A percentile compares a stretch with the other conserved stretches of the same genome.
phyloP scores from a whole-genome alignment of 1,140 invertebrate species.

The Polypedilum vanderplanki region DNA sequence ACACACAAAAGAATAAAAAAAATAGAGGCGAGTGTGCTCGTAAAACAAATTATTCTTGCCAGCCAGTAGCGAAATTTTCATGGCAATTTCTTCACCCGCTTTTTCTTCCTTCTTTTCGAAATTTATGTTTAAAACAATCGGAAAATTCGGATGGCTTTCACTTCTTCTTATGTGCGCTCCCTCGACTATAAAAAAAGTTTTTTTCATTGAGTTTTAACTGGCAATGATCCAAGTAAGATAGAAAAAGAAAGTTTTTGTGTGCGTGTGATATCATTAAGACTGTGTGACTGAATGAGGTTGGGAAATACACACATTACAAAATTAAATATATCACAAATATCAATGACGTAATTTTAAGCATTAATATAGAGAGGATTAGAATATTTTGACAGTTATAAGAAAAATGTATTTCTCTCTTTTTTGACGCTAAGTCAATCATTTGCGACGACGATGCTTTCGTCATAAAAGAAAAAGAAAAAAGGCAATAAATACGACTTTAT shows the following conservation, averaged over 20 bases:
- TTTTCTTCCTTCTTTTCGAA: not conserved
- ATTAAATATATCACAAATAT: too few relatives aligned
- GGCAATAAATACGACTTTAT: too few relatives aligned
- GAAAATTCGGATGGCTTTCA: conserved; percentile 3
- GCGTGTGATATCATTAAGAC: not conserved
- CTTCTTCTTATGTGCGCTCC: not conserved
- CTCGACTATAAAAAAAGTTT: not conserved
- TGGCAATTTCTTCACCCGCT: not conserved
- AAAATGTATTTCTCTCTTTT: too few relatives aligned
- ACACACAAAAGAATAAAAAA: not conserved
- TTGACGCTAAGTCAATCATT: too few relatives aligned
- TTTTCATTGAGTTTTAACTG: not conserved
- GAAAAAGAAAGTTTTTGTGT: not conserved
- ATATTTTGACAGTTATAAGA: too few relatives aligned
- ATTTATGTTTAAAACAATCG: not conserved
- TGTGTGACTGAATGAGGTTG: not conserved
- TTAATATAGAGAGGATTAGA: too few relatives aligned
- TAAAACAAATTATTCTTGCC: not conserved
- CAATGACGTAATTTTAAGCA: not conserved
- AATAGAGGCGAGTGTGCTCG: not conserved
- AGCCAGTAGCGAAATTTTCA: not conserved
- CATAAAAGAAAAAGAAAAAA: too few relatives aligned
- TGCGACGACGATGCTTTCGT: too few relatives aligned
- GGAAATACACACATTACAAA: not conserved
- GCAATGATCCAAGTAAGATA: not conserved